Evolutionary conservation across 2,888 invertebrate genomes (phyloP).

Genomic region (Andrena marginata): DNA sequence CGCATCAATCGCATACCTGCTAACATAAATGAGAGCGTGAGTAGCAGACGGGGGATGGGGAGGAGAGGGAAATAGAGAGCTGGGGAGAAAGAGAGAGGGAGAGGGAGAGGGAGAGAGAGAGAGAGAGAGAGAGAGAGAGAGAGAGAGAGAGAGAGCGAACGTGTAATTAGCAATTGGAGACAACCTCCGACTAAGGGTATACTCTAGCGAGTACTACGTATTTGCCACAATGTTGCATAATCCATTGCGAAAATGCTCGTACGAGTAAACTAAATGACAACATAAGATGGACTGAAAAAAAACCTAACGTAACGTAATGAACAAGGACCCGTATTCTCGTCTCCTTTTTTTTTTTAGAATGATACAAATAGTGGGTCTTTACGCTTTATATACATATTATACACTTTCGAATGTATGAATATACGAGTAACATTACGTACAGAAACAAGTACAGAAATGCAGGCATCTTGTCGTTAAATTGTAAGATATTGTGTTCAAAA

Average conservation of each 20-base stretch:
- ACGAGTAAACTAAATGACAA: constrained; percentile 69
- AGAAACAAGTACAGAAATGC: constrained; percentile 81
- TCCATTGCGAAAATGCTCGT: constrained; percentile 70
- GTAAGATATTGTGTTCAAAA: constrained; percentile 84
- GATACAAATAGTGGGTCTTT: constrained; percentile 79
- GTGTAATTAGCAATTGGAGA: constrained; percentile 76
- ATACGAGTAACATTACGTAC: constrained; percentile 79
- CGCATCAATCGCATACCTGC: too few species aligned
- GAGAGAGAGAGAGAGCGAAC: constrained; percentile 37
- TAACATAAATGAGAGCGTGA: too few species aligned
- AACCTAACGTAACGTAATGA: constrained; percentile 73
- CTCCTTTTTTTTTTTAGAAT: constrained; percentile 76
- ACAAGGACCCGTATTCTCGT: constrained; percentile 76
- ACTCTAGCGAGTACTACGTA: constrained; percentile 68
- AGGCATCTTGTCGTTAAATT: constrained; percentile 83
- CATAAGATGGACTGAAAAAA: constrained; percentile 78
- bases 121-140: not conserved
- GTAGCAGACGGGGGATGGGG: too few species aligned
- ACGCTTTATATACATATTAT: constrained; percentile 80
- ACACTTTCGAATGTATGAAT: constrained; percentile 80
- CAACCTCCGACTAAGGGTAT: constrained; percentile 71
- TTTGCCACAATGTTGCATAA: constrained; percentile 78
- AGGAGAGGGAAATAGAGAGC: too few species aligned
- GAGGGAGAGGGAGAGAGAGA: not conserved
- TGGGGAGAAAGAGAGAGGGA: not conserved